Percentiles rank a stretch among this genome's conserved stretches.
phyloP scores from a whole-genome alignment of 2,797 vertebrate species.

The Rhinogobio ventralis region DNA sequence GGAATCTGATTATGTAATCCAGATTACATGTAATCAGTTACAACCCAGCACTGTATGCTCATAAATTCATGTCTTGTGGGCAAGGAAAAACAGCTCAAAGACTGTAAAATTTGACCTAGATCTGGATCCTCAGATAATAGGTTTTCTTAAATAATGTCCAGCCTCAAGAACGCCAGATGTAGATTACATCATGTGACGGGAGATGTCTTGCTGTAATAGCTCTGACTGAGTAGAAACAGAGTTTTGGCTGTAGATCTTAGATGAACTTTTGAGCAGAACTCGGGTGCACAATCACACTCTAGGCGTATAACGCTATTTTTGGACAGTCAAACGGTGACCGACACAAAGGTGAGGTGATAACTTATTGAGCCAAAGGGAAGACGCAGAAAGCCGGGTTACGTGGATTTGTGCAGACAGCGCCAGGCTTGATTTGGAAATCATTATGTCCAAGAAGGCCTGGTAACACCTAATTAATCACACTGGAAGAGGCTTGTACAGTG shows the following conservation, averaged over 20 bases:
- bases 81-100: constrained; percentile 28
- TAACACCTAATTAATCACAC: constrained; percentile 5
- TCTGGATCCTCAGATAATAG: constrained; percentile 36
- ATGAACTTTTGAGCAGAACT: neutral
- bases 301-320: constrained; percentile 29
- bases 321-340: constrained; percentile 15
- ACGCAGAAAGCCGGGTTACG: neutral
- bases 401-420: neutral
- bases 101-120: constrained; percentile 49
- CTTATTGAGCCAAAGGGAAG: neutral
- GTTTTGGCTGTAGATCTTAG: constrained; percentile 23
- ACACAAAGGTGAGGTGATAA: constrained; percentile 18
- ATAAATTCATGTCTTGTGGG: neutral
- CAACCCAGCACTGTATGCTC: neutral
- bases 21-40: neutral
- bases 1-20: neutral
- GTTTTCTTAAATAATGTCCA: constrained; percentile 54
- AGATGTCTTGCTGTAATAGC: constrained; percentile 28
- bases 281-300: neutral
- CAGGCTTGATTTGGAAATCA: constrained; percentile 25
- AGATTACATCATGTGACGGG: constrained; percentile 54
- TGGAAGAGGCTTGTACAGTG: constrained; percentile 5
- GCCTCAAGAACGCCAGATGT: constrained; percentile 47
- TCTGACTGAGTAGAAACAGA: constrained; percentile 28
- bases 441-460: neutral